phyloP scores from a whole-genome alignment of 2,113 vertebrate genomes.

The Menidia beryllina region DNA sequence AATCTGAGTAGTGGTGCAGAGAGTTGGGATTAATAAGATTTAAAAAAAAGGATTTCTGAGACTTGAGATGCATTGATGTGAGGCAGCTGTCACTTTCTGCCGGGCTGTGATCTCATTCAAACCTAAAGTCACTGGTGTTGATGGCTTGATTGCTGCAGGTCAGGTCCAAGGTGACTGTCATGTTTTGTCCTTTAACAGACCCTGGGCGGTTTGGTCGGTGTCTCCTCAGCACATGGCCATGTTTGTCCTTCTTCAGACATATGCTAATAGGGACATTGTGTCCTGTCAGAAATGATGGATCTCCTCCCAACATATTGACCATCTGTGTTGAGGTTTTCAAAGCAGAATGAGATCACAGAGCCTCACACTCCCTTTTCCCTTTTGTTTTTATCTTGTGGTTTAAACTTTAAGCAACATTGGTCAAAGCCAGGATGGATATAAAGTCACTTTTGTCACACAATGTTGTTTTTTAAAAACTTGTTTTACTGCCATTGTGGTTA shows the following conservation, averaged over 20 bases:
- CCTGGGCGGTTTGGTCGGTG: conserved; percentile 32
- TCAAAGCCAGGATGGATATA: conserved; percentile 34
- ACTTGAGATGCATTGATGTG: background rate
- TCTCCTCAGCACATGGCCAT: conserved; percentile 51
- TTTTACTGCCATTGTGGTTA: conserved; percentile 30
- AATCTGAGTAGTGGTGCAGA: background rate
- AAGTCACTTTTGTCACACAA: conserved; percentile 47
- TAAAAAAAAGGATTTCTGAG: background rate
- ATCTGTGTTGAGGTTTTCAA: conserved; percentile 65
- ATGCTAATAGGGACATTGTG: conserved; percentile 59
- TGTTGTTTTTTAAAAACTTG: conserved; percentile 36
- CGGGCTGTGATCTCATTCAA: background rate
- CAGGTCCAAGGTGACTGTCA: conserved; percentile 50
- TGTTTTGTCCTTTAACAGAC: conserved; percentile 12
- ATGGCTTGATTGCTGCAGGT: conserved; percentile 8
- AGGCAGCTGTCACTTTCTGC: background rate
- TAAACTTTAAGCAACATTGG: conserved; percentile 31
- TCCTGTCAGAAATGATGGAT: conserved; percentile 77
- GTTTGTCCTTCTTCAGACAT: conserved; percentile 41
- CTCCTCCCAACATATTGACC: conserved; percentile 54
- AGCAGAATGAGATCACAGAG: conserved; percentile 34
- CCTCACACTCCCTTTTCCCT: too few relatives aligned
- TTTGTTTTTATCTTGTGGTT: conserved; percentile 3
- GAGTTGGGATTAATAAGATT: background rate
- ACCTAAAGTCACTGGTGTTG: background rate